phyloP scores from a whole-genome alignment of 2,797 vertebrate genomes.

The Premnoplex brunnescens region DNA sequence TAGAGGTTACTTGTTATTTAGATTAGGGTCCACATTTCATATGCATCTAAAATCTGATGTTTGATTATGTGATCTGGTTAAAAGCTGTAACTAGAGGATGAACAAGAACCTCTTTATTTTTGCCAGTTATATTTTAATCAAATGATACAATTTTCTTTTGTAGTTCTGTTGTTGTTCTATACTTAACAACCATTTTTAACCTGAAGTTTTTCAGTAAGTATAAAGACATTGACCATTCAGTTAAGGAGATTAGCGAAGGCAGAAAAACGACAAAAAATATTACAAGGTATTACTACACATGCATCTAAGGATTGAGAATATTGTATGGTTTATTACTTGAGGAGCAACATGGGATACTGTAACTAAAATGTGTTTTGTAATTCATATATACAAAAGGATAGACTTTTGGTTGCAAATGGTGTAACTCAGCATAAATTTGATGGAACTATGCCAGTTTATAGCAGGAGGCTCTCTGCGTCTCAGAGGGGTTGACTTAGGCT shows the following conservation, averaged over 20 bases:
- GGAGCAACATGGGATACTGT: background rate
- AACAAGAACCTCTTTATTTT: background rate
- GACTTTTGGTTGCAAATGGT: background rate
- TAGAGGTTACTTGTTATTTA: constrained; percentile 5
- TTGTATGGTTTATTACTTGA: constrained; percentile 12
- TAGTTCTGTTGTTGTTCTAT: background rate
- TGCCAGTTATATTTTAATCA: background rate
- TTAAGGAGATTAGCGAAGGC: background rate
- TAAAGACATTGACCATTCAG: background rate
- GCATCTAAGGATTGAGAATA: background rate
- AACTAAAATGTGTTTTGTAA: constrained; percentile 53
- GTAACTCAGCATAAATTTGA: constrained; percentile 35
- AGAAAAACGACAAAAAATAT: background rate
- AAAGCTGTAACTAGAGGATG: background rate
- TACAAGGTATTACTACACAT: background rate
- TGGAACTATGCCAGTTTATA: background rate
- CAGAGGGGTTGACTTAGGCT: background rate
- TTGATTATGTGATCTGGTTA: background rate
- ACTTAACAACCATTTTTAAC: background rate
- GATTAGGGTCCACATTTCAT: constrained; percentile 4
- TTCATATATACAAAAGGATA: constrained; percentile 2
- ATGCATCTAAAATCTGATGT: background rate
- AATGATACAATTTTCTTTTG: background rate
- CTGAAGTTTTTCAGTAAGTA: background rate
- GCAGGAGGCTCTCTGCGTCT: background rate